These are phyloP conservation scores for Spodoptera picta DNA, from an alignment of 2,888 invertebrate genomes.

Conservation along the genomic window DNA sequence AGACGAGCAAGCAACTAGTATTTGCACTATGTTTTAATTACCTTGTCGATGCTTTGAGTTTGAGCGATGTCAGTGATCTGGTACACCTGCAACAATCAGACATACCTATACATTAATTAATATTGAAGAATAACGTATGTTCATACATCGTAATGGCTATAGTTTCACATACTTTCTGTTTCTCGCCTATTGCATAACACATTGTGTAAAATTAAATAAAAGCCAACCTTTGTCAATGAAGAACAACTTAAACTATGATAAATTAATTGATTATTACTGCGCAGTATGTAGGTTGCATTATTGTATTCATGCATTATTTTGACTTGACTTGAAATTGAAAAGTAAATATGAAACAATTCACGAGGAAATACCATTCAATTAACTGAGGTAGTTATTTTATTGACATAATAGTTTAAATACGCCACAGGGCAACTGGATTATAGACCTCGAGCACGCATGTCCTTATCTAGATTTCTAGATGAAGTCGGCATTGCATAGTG, in stretches of 20 bases:
- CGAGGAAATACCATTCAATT: conserved; percentile 64
- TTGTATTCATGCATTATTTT: too few species aligned
- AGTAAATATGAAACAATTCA: neutral
- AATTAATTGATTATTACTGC: too few species aligned
- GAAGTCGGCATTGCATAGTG: conserved; percentile 60
- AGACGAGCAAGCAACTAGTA: conserved; percentile 51
- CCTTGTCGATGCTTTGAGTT: conserved; percentile 66
- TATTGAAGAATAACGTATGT: conserved; percentile 22
- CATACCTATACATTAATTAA: conserved; percentile 57
- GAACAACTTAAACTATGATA: too few species aligned
- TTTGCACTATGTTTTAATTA: conserved; percentile 67
- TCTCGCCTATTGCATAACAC: too few species aligned
- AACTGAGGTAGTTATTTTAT: conserved; percentile 70
- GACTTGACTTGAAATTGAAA: neutral
- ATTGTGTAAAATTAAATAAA: too few species aligned
- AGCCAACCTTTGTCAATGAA: too few species aligned
- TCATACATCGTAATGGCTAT: too few species aligned
- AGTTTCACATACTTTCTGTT: too few species aligned
- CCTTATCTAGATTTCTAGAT: conserved; percentile 70
- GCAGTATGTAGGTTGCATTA: too few species aligned
- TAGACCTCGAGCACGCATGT: conserved; percentile 72
- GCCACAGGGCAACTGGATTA: conserved; percentile 63
- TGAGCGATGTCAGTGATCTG: conserved; percentile 57
- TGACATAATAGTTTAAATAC: conserved; percentile 72
- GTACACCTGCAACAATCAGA: conserved; percentile 70